These are phyloP conservation scores for Diarsia rubi DNA, from an alignment of 2,888 invertebrate genomes.

Conservation along the genomic window DNA sequence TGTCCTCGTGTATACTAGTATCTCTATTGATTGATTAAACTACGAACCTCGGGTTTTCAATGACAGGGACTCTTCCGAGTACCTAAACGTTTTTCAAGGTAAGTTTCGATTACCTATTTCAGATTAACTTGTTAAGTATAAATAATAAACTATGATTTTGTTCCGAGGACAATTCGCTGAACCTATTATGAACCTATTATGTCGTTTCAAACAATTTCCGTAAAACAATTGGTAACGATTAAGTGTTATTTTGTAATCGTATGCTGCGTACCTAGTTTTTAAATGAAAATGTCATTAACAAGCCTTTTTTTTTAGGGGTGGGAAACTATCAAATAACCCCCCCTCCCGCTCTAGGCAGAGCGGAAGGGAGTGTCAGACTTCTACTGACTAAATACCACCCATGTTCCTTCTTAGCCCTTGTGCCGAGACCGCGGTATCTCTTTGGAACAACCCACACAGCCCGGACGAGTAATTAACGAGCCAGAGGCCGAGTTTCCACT, in stretches of 20 bases:
- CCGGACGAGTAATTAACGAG: too few relatives aligned
- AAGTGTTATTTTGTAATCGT: not conserved
- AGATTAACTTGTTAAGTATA: conserved; percentile 18
- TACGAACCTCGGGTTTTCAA: conserved; percentile 31
- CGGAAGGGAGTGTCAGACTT: too few relatives aligned
- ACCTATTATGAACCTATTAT: not conserved
- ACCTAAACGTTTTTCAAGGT: conserved; percentile 27
- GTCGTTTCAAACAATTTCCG: conserved; percentile 1
- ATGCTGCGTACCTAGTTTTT: not conserved
- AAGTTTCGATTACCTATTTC: conserved; percentile 3
- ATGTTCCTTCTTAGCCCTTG: too few relatives aligned
- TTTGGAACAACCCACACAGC: too few relatives aligned
- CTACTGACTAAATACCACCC: too few relatives aligned
- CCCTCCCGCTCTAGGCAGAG: too few relatives aligned
- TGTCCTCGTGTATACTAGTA: too few relatives aligned
- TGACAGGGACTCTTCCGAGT: conserved; percentile 17
- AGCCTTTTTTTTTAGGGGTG: not conserved
- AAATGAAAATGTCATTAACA: not conserved
- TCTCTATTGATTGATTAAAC: conserved; percentile 46
- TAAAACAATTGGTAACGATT: not conserved
- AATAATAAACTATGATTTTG: conserved; percentile 8
- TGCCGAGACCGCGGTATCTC: too few relatives aligned
- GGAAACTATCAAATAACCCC: too few relatives aligned
- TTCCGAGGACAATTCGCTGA: not conserved
- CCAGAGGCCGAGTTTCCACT: too few relatives aligned